Base-by-base conservation (phyloP, 2,888 invertebrate genomes). In the Ormyrus nitidulus region DNA sequence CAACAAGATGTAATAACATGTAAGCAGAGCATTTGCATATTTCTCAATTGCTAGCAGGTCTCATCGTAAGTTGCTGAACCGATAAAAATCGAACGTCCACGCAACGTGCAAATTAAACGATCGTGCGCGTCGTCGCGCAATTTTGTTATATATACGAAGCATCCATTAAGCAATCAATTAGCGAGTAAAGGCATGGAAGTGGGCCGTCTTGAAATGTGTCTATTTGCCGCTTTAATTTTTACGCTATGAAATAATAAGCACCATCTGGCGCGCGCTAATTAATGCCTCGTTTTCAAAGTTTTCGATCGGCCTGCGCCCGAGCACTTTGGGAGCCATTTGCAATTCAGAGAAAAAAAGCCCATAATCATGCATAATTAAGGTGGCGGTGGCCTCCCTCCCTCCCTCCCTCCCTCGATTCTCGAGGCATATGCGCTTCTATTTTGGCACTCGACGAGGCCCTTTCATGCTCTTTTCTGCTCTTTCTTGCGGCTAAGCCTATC, bases 221-320 rank as follows among this genome's bases (percentile, higher is more conserved):
- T 34, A 34, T 34, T 11, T 2, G 1, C 51, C 46, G 62, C 61
- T 56, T 76, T 13, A 75, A 81, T 81, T 81, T 81, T 74, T 66
- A n/a, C 77, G 13, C 70, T 53, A 81, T 81, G 81, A 81, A 81
- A 79, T 76, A 79, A 77, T 81, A 81, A 81, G 71, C 58, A 58
- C 66, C 79, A 79, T 59, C 79, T 79, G 79, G 62, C 62, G 56
- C 5, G 34, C 48, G 53, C 64, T 73, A 79, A 81, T 79, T 81
- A 79, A 68, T 72, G 68, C 76, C 79, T 79, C 76, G 72, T 76
- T 81, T 66, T 66, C 49, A 71, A 75, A 79, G 54, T 76, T 81
- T 64, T 76, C 78, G 51, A 69, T 64, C 61, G 6, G 59, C 7
- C 56, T 13, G 34, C 34, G 34, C 34, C 3, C 13, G 49, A 44